Evolutionary conservation across 2,888 invertebrate species (phyloP), one percentile per base, ranked within the genome.

Genomic region (Molorchus minor): DNA sequence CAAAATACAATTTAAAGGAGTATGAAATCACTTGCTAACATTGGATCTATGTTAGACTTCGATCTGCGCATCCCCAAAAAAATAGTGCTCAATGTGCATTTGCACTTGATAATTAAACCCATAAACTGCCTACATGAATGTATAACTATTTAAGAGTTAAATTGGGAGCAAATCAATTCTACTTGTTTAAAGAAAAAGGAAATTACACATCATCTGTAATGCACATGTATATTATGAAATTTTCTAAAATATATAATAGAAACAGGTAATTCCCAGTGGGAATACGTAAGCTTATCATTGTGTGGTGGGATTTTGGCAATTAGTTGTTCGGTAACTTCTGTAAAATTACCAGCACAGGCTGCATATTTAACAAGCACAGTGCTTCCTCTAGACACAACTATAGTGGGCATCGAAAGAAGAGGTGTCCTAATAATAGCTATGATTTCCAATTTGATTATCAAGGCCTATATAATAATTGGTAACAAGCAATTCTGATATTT

Each of bases 181-280:
- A 21, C 29, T 41, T 38, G 16, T 41, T 16, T 15, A 15, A 1
- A 33, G 12, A 3, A 3, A 17, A 2, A 17, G 12, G n/a, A 30
- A 13, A 49, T 77, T 89, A 86, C 84, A 93, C 94, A 84, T 93
- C 92, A 82, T 97, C 96, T 44, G 96, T 94, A 62, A 97, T 96
- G 78, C 96, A 97, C 84, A 97, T 89, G 79, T 94, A 97, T 71
- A 95, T 89, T 62, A 97, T 87, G 73, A 88, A 86, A 76, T 93
- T 89, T 79, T 96, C 95, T 69, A 88, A 88, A 65, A 94, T 88
- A 75, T 96, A 97, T 77, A n/a, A n/a, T n/a, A 97, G 96, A 77
- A 96, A 96, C 60, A 96, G 82, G 79, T 95, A 97, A 77, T 90
- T 93, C 75, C 93, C 94, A 83, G n/a, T 97, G 96, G 1, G 94